Percentiles rank a stretch among this genome's conserved stretches.
These are phyloP conservation scores for Hypomesus transpacificus DNA, from an alignment of 2,113 vertebrate genomes.

Conservation along the genomic window DNA sequence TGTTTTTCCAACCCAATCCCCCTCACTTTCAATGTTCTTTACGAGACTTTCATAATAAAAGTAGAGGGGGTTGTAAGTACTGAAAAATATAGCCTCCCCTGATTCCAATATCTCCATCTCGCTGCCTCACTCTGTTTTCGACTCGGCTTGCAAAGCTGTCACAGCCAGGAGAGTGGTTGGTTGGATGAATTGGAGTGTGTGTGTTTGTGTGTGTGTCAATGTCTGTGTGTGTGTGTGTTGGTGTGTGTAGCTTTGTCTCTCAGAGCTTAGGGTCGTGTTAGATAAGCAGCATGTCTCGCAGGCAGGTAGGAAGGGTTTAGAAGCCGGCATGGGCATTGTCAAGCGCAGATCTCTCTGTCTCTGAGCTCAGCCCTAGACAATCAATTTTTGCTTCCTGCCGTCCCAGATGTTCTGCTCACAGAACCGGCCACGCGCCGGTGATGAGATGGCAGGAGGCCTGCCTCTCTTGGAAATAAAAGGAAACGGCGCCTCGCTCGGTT, in stretches of 20 bases:
- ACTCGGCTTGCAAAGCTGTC: not conserved
- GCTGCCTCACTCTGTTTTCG: not conserved
- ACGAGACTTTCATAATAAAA: conserved; percentile 12
- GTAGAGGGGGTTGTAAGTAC: not conserved
- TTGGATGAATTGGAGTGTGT: not conserved
- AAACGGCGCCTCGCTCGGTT: too few species aligned
- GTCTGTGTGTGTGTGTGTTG: not conserved
- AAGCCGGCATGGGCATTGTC: conserved; percentile 8
- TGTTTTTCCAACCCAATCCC: not conserved
- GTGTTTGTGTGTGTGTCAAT: not conserved
- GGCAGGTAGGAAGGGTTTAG: conserved; percentile 22
- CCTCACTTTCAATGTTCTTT: not conserved
- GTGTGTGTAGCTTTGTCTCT: too few species aligned
- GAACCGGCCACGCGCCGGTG: too few species aligned
- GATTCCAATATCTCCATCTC: not conserved
- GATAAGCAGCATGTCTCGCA: not conserved
- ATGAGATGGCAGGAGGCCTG: too few species aligned
- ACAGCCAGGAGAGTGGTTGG: not conserved
- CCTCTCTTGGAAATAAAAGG: too few species aligned
- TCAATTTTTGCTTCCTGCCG: too few species aligned
- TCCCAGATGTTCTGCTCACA: too few species aligned
- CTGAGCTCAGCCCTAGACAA: too few species aligned
- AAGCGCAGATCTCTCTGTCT: not conserved
- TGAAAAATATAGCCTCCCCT: not conserved
- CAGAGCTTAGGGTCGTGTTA: not conserved